A percentile compares a stretch with the other conserved stretches of the same genome.
Evolutionary conservation across 1,140 invertebrate genomes (phyloP).

Genomic region (Campoletis sonorensis): DNA sequence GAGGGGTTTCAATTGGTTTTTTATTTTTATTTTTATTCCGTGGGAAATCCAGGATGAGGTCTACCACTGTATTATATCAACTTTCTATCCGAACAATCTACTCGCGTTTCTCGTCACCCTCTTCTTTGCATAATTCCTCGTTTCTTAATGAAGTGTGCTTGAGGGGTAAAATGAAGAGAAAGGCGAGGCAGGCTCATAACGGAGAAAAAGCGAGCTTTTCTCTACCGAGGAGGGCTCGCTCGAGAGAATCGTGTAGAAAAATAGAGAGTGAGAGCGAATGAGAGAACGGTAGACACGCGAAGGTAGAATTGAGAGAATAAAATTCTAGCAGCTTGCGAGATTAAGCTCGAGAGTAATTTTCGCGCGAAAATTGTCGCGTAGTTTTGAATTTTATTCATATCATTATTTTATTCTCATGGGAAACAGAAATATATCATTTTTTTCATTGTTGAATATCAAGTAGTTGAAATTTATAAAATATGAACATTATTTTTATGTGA

Average conservation of each 20-base stretch:
- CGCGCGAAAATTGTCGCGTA: conserved; percentile 1
- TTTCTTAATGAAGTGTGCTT: conserved; percentile 40
- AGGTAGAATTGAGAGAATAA: conserved; percentile 18
- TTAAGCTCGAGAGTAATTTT: background rate
- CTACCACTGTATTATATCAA: background rate
- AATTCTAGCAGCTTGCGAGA: background rate
- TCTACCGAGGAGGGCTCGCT: conserved; percentile 36
- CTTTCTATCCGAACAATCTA: background rate
- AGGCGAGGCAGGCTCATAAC: conserved; percentile 45
- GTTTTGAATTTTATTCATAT: background rate
- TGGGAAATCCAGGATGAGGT: background rate
- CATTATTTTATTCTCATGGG: background rate
- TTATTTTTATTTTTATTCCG: too few relatives aligned
- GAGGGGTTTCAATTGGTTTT: background rate
- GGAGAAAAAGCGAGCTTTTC: conserved; percentile 56
- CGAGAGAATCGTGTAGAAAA: background rate
- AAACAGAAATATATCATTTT: background rate
- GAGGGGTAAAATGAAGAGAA: background rate
- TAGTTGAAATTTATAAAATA: background rate
- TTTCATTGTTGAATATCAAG: background rate
- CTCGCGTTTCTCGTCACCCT: conserved; percentile 14
- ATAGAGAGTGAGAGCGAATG: background rate
- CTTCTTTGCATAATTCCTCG: conserved; percentile 19
- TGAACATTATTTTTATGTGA: too few relatives aligned
- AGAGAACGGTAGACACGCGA: background rate